Evolutionary conservation across 2,888 invertebrate genomes (phyloP).

Genomic region (Drosophila kambysellisi): DNA sequence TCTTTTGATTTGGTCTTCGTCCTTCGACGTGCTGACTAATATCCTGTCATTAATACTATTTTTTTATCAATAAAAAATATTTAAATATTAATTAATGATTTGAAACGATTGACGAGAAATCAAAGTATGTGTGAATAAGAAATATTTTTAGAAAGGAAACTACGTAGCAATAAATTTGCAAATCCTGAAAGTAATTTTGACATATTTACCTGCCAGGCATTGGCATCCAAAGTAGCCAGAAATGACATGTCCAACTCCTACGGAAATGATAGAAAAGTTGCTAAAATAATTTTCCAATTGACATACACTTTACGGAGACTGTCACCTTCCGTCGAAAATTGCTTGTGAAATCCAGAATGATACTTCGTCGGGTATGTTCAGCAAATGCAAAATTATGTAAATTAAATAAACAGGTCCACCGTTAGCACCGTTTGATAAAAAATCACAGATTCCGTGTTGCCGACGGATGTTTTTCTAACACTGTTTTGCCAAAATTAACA

Average conservation of each 20-base stretch:
- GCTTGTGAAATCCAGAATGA: conserved; percentile 85
- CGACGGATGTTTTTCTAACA: conserved; percentile 62
- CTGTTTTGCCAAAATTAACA: conserved; percentile 35
- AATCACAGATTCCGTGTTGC: conserved; percentile 46
- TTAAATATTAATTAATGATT: background rate
- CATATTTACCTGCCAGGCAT: conserved; percentile 86
- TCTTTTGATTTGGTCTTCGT: too few relatives aligned
- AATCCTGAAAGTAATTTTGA: conserved; percentile 6
- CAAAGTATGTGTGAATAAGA: background rate
- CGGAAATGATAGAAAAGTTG: conserved; percentile 68
- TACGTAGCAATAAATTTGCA: background rate
- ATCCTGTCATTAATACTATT: background rate
- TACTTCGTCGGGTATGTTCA: conserved; percentile 45
- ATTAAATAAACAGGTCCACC: conserved; percentile 37
- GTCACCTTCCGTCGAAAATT: conserved; percentile 83
- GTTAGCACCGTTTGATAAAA: conserved; percentile 14
- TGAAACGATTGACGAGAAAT: background rate
- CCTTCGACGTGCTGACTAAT: too few relatives aligned
- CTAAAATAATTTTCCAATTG: conserved; percentile 61
- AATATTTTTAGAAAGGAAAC: background rate
- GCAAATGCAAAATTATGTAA: conserved; percentile 68
- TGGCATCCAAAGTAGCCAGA: conserved; percentile 86
- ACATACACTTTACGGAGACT: conserved; percentile 31
- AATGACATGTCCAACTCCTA: conserved; percentile 86
- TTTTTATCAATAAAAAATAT: background rate